Percentiles rank a stretch among this genome's conserved stretches.
Conservation (phyloP, 1,140 invertebrate species). For the Ostrea denselamellosa region DNA sequence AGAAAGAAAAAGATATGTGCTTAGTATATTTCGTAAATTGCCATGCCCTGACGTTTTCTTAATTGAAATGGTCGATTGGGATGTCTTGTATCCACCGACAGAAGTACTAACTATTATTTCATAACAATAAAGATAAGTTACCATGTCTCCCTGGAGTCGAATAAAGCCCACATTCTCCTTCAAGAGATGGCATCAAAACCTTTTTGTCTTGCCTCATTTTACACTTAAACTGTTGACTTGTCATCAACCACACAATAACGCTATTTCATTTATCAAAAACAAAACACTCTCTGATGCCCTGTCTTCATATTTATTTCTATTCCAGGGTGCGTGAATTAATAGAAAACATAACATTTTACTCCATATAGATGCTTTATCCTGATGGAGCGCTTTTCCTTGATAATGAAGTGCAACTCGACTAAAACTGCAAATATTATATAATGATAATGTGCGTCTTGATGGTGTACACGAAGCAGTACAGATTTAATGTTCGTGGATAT, state of each 20-base stretch:
- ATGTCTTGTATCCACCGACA: no score
- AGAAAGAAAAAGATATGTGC: no score
- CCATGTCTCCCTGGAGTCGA: neutral
- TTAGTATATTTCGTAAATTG: neutral
- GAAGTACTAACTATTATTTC: neutral
- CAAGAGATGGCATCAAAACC: neutral
- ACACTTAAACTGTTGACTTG: neutral
- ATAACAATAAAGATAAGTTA: neutral
- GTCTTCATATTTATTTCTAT: neutral
- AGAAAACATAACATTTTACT: neutral
- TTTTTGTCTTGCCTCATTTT: neutral
- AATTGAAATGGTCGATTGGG: neutral
- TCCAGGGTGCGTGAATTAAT: neutral
- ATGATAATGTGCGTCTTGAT: neutral
- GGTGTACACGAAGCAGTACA: neutral
- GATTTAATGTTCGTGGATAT: neutral
- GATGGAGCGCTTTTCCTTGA: neutral
- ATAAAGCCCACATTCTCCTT: neutral
- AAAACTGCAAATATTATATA: neutral
- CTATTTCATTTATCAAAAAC: slow-evolving; percentile 12
- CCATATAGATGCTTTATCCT: neutral
- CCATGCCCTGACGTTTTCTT: neutral
- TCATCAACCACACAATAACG: neutral
- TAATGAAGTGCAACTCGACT: neutral
- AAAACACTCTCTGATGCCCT: neutral